These are phyloP conservation scores for Rhyacichthys aspro DNA, from an alignment of 2,797 vertebrate species.

Conservation along the genomic window DNA sequence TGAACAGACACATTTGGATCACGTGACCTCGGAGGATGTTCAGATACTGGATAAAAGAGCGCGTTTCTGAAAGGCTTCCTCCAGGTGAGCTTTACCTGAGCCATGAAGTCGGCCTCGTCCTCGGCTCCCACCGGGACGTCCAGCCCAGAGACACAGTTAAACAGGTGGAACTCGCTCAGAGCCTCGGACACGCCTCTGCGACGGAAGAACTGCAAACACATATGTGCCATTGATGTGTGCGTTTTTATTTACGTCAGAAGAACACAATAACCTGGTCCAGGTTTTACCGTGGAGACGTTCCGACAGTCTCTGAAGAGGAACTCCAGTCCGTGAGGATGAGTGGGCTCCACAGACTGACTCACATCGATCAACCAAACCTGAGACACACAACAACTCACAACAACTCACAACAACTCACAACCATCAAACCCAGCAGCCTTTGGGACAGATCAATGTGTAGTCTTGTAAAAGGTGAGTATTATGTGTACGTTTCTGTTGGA, in stretches of 20 bases:
- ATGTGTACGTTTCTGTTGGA: too few relatives aligned
- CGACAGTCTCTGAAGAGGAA: slow-evolving; percentile 96
- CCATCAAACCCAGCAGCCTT: too few relatives aligned
- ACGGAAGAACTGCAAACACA: slow-evolving; percentile 90
- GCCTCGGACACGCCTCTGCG: slow-evolving; percentile 89
- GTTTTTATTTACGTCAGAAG: too few relatives aligned
- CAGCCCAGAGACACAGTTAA: slow-evolving; percentile 90
- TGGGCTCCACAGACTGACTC: slow-evolving; percentile 95
- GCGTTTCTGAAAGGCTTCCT: too few relatives aligned
- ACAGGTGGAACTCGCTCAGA: slow-evolving; percentile 87
- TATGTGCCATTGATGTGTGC: too few relatives aligned
- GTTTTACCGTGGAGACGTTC: slow-evolving; percentile 92
- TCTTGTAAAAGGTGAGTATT: too few relatives aligned
- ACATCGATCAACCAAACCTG: slow-evolving; percentile 98
- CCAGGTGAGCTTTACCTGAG: too few relatives aligned
- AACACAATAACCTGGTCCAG: background rate
- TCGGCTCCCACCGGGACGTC: slow-evolving; percentile 80
- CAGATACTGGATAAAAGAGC: too few relatives aligned
- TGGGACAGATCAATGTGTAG: too few relatives aligned
- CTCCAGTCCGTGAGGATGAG: slow-evolving; percentile 92
- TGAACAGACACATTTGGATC: slow-evolving; percentile 46
- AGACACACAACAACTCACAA: too few relatives aligned
- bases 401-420: too few relatives aligned
- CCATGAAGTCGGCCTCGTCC: slow-evolving; percentile 89
- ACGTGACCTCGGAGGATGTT: background rate